A percentile compares a stretch with the other conserved stretches of the same genome.
Conservation (phyloP, 2,888 invertebrate species). For the Siphonodentalium dalli region DNA sequence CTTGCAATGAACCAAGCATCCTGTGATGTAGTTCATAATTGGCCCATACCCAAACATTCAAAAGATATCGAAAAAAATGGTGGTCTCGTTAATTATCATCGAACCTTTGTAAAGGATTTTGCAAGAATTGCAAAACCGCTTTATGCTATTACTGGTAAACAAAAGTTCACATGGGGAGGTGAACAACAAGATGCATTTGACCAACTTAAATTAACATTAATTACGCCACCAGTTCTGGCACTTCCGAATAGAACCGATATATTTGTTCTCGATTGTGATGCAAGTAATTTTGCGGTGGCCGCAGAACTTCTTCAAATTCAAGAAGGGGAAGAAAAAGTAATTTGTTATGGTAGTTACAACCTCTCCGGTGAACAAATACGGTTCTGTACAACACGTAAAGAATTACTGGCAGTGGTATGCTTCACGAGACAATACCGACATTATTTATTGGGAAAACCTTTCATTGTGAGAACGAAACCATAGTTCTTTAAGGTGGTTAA, state of each 20-base stretch:
- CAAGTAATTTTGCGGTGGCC: not conserved
- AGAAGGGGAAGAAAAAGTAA: constrained; percentile 8
- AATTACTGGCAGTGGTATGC: constrained; percentile 17
- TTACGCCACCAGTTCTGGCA: not conserved
- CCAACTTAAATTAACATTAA: too few relatives aligned
- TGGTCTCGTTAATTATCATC: too few relatives aligned
- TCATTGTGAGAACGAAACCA: constrained; percentile 19
- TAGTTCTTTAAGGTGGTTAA: constrained; percentile 12
- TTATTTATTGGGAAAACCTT: constrained; percentile 16
- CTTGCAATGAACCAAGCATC: too few relatives aligned
- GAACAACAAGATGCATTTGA: too few relatives aligned
- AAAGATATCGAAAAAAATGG: too few relatives aligned
- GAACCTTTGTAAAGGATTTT: too few relatives aligned
- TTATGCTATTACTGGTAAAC: too few relatives aligned
- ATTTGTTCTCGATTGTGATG: not conserved
- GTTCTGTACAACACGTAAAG: constrained; percentile 15
- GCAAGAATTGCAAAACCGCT: too few relatives aligned
- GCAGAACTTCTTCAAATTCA: constrained; percentile 10
- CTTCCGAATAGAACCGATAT: not conserved
- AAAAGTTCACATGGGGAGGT: too few relatives aligned
- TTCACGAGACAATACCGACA: constrained; percentile 17
- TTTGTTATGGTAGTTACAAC: constrained; percentile 7
- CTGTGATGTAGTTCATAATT: too few relatives aligned
- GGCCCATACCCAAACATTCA: too few relatives aligned
- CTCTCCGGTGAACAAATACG: not conserved